Evolutionary conservation across 2,113 vertebrate species (phyloP).

Genomic region (Nettapus auritus): DNA sequence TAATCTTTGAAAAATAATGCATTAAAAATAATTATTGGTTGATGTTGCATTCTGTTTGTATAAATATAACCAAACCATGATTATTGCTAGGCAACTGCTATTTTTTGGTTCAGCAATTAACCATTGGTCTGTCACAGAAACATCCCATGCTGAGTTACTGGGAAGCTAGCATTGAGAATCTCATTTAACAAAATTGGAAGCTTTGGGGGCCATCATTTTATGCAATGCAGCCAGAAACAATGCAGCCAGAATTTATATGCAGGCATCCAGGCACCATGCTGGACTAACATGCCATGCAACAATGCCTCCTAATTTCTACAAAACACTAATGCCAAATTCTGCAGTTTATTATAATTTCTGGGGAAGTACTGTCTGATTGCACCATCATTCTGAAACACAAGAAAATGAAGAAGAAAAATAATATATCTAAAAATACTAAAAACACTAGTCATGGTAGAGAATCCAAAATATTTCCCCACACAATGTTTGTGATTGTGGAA

Average conservation of each 20-base stretch:
- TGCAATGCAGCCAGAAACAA: not conserved
- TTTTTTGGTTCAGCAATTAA: slow-evolving; percentile 8
- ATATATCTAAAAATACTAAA: not conserved
- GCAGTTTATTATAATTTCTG: not conserved
- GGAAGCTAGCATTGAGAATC: not conserved
- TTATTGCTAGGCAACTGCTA: slow-evolving; percentile 27
- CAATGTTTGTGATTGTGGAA: not conserved
- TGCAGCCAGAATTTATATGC: not conserved
- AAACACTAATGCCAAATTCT: not conserved
- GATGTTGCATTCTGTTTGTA: not conserved
- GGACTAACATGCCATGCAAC: not conserved
- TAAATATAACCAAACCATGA: not conserved
- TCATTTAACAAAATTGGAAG: not conserved
- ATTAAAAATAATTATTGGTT: not conserved
- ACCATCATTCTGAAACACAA: not conserved
- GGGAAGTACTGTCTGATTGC: not conserved
- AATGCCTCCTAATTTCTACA: slow-evolving; percentile 26
- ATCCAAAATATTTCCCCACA: not conserved
- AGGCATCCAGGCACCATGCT: not conserved
- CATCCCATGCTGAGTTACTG: not conserved
- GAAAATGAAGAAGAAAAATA: not conserved
- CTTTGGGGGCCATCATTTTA: not conserved
- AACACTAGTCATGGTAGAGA: not conserved
- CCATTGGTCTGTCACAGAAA: not conserved
- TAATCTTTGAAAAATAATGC: not conserved